Base-by-base conservation (phyloP, 2,797 vertebrate species). In the Taeniopygia guttata region DNA sequence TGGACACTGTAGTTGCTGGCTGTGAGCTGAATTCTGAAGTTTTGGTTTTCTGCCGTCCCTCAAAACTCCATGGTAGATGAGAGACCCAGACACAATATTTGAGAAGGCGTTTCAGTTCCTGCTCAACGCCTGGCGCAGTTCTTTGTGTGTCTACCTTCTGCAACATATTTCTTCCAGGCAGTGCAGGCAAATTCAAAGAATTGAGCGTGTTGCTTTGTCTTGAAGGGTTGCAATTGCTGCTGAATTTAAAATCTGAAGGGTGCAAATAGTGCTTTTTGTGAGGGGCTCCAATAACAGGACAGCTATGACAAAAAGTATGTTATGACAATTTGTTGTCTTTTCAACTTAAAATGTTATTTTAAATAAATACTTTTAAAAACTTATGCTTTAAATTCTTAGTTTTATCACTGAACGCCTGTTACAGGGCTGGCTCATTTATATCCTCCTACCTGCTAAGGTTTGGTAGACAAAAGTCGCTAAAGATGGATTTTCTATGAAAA, bases 11-110 rank as follows among this genome's bases (percentile, higher is more conserved):
- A 46, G 29, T n/a, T n/a, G 10, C 45, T 88, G 76, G 2, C 42
- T 59, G n/a, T 54, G 27, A 68, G 42, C 26, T 67, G 74, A 55
- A 34, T 52, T 75, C 42, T 52, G 29, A 42, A 64, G 27, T 7
- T 36, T 38, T 0, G 1, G 15, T 38, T 20, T n/a, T 46, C 19
- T n/a, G 13, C 21, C 23, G 5, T 26, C 5, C 18, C 32, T 59
- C 36, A 72, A 46, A 75, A 42, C 36, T 48, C 49, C 0, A 0
- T 70, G 58, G 25, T 29, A 68, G 46, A 30, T 43, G 27, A 63
- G 43, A 66, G 66, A 42, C 27, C 2, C 0, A 74, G 40, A 51
- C 4, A 21, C 17, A 16, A 3, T 18, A 6, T 89, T 69, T 74
- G 30, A 74, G 63, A 72, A 74, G n/a, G 19, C 40, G 48, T 54